Conservation (phyloP, 2,113 vertebrate species). For the Laticauda laticaudata region DNA sequence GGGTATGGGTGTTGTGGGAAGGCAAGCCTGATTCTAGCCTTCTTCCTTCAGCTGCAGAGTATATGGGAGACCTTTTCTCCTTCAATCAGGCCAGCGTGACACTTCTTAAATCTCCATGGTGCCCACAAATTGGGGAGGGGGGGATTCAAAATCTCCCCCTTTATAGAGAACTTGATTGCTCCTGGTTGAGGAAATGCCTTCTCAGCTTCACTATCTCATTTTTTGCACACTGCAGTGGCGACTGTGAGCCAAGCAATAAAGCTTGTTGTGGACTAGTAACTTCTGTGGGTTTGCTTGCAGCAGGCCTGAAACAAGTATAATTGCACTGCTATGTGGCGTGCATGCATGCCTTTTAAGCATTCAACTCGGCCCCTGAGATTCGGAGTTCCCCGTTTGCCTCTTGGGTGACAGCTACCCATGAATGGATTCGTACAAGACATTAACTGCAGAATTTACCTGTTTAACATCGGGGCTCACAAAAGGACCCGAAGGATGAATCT, state of each 20-base stretch:
- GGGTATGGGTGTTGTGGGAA: neutral
- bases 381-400: neutral
- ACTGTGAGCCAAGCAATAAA: neutral
- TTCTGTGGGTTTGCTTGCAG: neutral
- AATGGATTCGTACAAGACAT: neutral
- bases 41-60: neutral
- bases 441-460: neutral
- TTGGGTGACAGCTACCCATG: neutral
- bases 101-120: neutral
- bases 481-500: neutral
- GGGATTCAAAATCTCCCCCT: neutral
- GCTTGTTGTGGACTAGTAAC: neutral
- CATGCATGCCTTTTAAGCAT: neutral
- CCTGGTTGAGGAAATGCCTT: neutral
- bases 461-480: neutral
- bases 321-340: neutral
- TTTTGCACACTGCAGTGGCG: neutral
- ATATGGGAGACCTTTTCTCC: neutral
- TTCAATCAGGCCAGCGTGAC: neutral
- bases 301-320: neutral
- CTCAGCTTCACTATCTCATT: neutral
- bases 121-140: neutral
- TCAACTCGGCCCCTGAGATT: neutral
- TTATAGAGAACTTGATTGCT: neutral
- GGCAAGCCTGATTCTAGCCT: no score